Base-by-base conservation (phyloP, 2,113 vertebrate species). In the Isichthys henryi region DNA sequence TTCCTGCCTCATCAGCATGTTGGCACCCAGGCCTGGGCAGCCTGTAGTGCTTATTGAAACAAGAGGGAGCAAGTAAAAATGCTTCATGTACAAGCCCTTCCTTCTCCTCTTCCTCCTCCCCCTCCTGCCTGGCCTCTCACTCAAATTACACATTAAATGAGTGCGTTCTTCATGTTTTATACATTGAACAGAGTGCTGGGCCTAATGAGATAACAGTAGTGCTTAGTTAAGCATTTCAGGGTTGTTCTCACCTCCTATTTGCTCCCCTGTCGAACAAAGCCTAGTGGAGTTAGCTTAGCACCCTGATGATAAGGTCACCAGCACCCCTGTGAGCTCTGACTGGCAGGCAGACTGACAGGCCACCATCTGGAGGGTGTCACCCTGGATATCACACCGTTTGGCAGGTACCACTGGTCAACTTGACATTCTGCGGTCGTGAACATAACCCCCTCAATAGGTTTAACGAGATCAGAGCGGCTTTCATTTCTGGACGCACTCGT, bases 1-100 rank as follows among this genome's bases (percentile, higher is more conserved):
- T 96, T 96, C 91, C 91, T 95, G 95, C 95, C 91, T 93, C 90
- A 93, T 94, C 95, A 96, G 95, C 95, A 93, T 92, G 91, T 94
- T 92, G 77, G 48, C 56, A 70, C 39, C 86, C 91, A 89, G 91
- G 93, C 88, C 92, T 82, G 89, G 88, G 90, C 87, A 92, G 92
- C 93, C 91, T 90, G 74, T 92, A 92, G 80, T 90, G 91, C 91
- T 91, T 90, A 92, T 90, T 66, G 90, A 93, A 92, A 92, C 88
- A 88, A 85, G 88, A 87, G 85, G 19, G 43, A 23, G 88, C 88
- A 90, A 43, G 74, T 35, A 7, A 89, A 91, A 93, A 93, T 92
- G 90, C 85, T 92, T 93, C 93, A 93, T 91, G 91, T 90, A 46
- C 86, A 31, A 46, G 90, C 92, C 92, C 93, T 90, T 66, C 92